Conservation (phyloP, 30 jellyfish, hydroid and myxozoan genomes). For the Cassiopea xamachana region DNA sequence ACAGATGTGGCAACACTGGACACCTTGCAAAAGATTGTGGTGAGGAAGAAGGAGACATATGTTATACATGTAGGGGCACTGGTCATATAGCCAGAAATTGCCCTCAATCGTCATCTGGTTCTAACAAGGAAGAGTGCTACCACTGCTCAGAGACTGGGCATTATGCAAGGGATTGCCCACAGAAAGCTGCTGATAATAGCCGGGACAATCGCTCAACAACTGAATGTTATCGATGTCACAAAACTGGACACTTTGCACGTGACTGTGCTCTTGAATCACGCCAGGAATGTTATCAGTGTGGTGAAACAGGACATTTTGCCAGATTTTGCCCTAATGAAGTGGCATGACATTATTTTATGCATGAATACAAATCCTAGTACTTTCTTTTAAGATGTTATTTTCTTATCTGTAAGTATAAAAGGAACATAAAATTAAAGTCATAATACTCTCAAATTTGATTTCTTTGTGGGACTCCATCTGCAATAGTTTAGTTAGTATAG, state of each 20-base stretch:
- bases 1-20: constrained; percentile 87
- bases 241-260: constrained; percentile 83
- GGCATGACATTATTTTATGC: constrained; percentile 5
- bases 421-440: constrained; percentile 24
- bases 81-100: constrained; percentile 90
- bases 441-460: background rate
- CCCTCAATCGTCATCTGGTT: constrained; percentile 45
- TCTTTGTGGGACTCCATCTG: background rate
- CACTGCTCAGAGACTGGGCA: constrained; percentile 88
- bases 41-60: constrained; percentile 81
- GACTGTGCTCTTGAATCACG: constrained; percentile 61
- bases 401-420: constrained; percentile 23
- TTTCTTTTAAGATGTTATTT: constrained; percentile 57
- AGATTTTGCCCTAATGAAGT: constrained; percentile 76
- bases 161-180: constrained; percentile 90
- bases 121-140: constrained; percentile 72
- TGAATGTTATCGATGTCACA: constrained; percentile 80
- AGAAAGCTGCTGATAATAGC: constrained; percentile 22
- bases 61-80: constrained; percentile 84
- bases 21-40: constrained; percentile 83
- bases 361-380: background rate
- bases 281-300: constrained; percentile 82
- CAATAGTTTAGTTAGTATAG: too few relatives aligned
- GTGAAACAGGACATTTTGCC: constrained; percentile 91
- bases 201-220: constrained; percentile 48